These are phyloP conservation scores for Labia minor DNA, from an alignment of 2,888 invertebrate genomes.

Conservation along the genomic window DNA sequence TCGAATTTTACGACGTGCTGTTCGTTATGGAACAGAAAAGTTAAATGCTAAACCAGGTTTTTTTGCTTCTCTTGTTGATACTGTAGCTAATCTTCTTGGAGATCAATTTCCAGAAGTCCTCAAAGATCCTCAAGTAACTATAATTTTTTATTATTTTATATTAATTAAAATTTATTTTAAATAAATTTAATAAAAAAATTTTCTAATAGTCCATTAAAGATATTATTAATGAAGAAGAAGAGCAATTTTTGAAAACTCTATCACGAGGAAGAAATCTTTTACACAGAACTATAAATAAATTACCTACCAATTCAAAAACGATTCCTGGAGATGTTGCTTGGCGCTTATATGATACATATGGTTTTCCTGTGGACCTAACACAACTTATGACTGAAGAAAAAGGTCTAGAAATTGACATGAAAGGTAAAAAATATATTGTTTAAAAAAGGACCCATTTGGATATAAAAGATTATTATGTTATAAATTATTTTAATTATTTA, in stretches of 20 bases:
- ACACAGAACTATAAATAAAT: slow-evolving; percentile 78
- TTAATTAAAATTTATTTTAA: background rate
- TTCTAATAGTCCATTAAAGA: slow-evolving; percentile 69
- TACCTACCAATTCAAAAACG: slow-evolving; percentile 52
- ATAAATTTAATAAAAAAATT: slow-evolving; percentile 8
- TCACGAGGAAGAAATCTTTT: slow-evolving; percentile 79
- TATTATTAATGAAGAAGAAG: slow-evolving; percentile 94
- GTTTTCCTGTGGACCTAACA: slow-evolving; percentile 96
- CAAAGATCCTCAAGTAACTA: slow-evolving; percentile 18
- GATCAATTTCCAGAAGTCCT: slow-evolving; percentile 49
- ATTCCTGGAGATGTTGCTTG: slow-evolving; percentile 76
- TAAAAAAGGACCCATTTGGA: background rate
- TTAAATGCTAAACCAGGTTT: slow-evolving; percentile 90
- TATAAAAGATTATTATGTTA: background rate
- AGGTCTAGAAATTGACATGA: slow-evolving; percentile 76
- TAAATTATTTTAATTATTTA: background rate
- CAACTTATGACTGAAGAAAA: slow-evolving; percentile 96
- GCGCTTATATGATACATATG: slow-evolving; percentile 97
- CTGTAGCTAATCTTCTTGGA: slow-evolving; percentile 74
- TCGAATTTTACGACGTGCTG: slow-evolving; percentile 86
- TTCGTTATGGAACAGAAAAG: slow-evolving; percentile 94
- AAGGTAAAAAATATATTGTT: slow-evolving; percentile 23
- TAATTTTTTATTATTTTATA: background rate
- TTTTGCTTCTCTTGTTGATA: slow-evolving; percentile 78
- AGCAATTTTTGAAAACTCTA: slow-evolving; percentile 93